Percentiles rank a stretch among this genome's conserved stretches.
Conservation (phyloP, 1,140 invertebrate genomes). For the Drosophila pseudoananassae region DNA sequence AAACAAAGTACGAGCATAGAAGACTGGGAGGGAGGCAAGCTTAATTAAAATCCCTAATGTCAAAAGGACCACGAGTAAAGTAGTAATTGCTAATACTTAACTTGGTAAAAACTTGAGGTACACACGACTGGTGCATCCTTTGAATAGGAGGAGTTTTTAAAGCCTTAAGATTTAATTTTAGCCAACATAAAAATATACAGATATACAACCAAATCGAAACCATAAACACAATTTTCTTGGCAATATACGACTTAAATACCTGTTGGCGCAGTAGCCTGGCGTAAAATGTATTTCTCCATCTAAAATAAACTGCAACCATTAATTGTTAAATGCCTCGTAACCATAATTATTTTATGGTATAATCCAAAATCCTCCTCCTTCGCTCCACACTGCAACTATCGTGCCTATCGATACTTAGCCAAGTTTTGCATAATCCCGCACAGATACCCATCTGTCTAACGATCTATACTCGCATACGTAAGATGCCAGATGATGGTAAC, state of each 20-base stretch:
- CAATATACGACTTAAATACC: neutral
- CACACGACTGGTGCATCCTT: neutral
- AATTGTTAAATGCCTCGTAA: conserved; percentile 21
- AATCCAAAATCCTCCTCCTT: conserved; percentile 20
- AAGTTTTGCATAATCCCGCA: conserved; percentile 41
- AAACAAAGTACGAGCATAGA: neutral
- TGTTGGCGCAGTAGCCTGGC: neutral
- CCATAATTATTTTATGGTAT: conserved; percentile 33
- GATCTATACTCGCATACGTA: conserved; percentile 46
- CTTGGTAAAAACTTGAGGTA: conserved; percentile 10
- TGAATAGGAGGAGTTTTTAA: too few species aligned
- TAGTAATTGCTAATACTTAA: conserved; percentile 40
- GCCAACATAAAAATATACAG: neutral
- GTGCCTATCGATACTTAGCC: conserved; percentile 20
- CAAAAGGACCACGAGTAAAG: conserved; percentile 6
- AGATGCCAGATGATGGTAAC: conserved; percentile 38
- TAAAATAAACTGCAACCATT: neutral
- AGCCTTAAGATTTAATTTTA: neutral
- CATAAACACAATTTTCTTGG: neutral
- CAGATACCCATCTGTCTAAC: conserved; percentile 33
- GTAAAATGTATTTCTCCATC: neutral
- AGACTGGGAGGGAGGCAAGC: neutral
- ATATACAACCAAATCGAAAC: neutral
- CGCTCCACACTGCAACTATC: conserved; percentile 15
- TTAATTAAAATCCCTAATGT: conserved; percentile 8